phyloP scores from a whole-genome alignment of 2,797 vertebrate species.

The Rhinatrema bivittatum region DNA sequence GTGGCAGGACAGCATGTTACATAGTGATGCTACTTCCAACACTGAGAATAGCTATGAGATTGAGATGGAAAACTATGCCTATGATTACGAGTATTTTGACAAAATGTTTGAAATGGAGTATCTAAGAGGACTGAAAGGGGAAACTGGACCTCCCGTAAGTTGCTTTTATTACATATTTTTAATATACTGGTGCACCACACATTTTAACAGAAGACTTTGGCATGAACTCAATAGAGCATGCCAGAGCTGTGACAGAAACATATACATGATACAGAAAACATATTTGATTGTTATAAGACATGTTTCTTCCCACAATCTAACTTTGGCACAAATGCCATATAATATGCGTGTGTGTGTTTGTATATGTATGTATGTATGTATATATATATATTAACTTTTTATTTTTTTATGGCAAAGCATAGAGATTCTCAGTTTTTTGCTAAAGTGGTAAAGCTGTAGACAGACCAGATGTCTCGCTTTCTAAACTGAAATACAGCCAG shows the following conservation, averaged over 20 bases:
- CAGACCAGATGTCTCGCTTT: constrained; percentile 8
- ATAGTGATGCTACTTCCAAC: constrained; percentile 31
- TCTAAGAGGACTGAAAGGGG: constrained; percentile 83
- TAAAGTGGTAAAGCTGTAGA: constrained; percentile 12
- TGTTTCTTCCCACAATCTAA: not conserved
- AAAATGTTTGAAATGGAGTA: constrained; percentile 73
- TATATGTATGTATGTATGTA: too few species aligned
- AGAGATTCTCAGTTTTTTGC: constrained; percentile 19
- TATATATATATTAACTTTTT: too few species aligned
- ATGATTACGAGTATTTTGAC: constrained; percentile 78
- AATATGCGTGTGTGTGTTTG: too few species aligned
- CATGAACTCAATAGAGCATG: constrained; percentile 4
- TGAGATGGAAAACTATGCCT: constrained; percentile 70
- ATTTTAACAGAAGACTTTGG: constrained; percentile 18
- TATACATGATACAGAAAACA: not conserved
- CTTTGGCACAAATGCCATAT: constrained; percentile 6
- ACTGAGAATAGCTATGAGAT: constrained; percentile 59
- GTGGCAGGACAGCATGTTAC: constrained; percentile 48
- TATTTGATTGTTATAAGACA: constrained; percentile 10
- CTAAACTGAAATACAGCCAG: constrained; percentile 20
- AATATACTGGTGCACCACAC: constrained; percentile 3
- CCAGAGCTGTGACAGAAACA: not conserved
- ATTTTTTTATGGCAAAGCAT: constrained; percentile 5
- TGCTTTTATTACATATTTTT: constrained; percentile 26
- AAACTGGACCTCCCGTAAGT: constrained; percentile 88